Evolutionary conservation across 2,888 invertebrate species (phyloP).

Genomic region (Vanessa cardui): DNA sequence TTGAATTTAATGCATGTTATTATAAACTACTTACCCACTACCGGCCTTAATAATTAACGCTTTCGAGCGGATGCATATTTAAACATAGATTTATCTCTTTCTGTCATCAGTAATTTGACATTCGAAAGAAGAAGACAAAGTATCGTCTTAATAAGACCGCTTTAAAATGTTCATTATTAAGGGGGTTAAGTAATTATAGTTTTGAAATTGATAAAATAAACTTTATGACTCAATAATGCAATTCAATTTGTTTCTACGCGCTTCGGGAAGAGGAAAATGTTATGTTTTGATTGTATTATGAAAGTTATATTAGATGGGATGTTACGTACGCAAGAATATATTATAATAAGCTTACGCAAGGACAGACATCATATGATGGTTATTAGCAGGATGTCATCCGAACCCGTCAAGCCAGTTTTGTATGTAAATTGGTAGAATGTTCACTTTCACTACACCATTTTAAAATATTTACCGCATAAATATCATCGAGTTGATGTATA

Average conservation of each 20-base stretch:
- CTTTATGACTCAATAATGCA: background rate
- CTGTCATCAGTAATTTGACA: too few species aligned
- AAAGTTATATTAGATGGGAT: conserved; percentile 8
- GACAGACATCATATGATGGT: conserved; percentile 29
- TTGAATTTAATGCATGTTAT: background rate
- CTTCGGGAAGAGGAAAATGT: background rate
- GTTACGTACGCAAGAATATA: conserved; percentile 21
- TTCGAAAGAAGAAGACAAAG: too few species aligned
- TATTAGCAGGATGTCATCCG: conserved; percentile 39
- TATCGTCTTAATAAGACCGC: too few species aligned
- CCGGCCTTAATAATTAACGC: too few species aligned
- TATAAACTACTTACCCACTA: background rate
- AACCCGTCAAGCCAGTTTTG: conserved; percentile 42
- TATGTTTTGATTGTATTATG: conserved; percentile 3
- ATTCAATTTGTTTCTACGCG: background rate
- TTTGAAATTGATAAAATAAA: conserved; percentile 2
- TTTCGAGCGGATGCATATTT: too few species aligned
- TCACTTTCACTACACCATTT: conserved; percentile 47
- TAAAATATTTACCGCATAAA: conserved; percentile 37
- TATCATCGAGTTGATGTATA: conserved; percentile 18
- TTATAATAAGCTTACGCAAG: conserved; percentile 32
- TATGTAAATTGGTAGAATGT: conserved; percentile 44
- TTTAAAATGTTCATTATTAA: too few species aligned
- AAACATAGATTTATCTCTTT: too few species aligned
- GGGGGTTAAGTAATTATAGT: background rate